Base-by-base conservation (phyloP, 2,113 vertebrate species). In the Nothobranchius furzeri region DNA sequence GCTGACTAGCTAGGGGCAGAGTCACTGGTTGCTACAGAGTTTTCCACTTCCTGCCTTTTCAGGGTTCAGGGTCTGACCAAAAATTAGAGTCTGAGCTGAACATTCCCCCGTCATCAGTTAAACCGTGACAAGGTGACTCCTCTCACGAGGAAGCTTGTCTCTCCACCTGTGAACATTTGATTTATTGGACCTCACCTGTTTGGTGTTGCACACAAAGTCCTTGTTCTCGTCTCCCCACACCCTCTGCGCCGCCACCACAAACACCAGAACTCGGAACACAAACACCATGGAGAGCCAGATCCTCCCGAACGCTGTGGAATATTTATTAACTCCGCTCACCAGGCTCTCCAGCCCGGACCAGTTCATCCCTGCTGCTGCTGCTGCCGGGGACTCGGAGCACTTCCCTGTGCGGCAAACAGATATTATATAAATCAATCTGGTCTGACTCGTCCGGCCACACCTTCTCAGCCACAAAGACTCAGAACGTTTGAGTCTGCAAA, bases 271-370 rank as follows among this genome's bases (percentile, higher is more conserved):
- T 0, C 96, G 94, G 83, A 98, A 98, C 17, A 98, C 91, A 0
- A 98, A 98, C 74, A 99, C 96, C 78, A 98, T 91, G 0, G 96
- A 98, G 63, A 99, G 93, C 97, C 97, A 99, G 73, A 99, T 94
- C 70, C 95, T 94, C 25, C 97, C 85, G 0, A 99, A 98, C 0
- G 94, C 95, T 0, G 97, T 99, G 80, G 96, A 98, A 86, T 99
- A 98, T 46, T 96, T 95, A 76, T 97, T 98, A 64, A 97, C 95
- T 2, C 96, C 95, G 0, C 93, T 98, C 82, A 99, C 71, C 1
- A 98, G 92, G 0, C 35, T 66, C 86, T 98, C 94, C 11, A 99
- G 82, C 0, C 90, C 94, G 40, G 94, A 94, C 97, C 97, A 98
- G 81, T 93, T 93, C 92, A 93, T 93, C 62, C 20, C 85, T 78